phyloP scores from a whole-genome alignment of 2,888 invertebrate genomes.

The Tenthredo amoena region DNA sequence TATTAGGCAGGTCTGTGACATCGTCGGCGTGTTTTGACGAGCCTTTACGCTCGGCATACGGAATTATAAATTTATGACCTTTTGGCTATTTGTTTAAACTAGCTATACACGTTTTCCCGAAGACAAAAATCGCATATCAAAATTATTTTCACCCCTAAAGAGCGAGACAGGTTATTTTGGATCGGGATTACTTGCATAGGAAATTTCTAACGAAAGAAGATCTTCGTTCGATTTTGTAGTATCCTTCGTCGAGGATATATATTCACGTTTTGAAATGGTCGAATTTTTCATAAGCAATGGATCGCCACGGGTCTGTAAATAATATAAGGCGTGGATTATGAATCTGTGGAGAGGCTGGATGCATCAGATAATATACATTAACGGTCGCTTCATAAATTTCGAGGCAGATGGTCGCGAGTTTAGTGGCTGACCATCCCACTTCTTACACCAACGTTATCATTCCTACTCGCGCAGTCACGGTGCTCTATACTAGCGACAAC shows the following conservation, averaged over 20 bases:
- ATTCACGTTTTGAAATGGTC: neutral
- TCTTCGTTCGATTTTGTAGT: neutral
- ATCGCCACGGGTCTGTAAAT: slow-evolving; percentile 19
- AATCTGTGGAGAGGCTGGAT: slow-evolving; percentile 34
- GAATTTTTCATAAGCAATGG: neutral
- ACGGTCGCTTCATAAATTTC: slow-evolving; percentile 52
- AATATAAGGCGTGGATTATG: slow-evolving; percentile 47
- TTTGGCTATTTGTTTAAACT: neutral
- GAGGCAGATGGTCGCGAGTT: slow-evolving; percentile 51
- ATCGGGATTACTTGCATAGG: neutral
- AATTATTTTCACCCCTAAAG: neutral
- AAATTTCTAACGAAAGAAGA: neutral
- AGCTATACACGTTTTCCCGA: neutral
- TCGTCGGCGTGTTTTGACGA: slow-evolving; percentile 72
- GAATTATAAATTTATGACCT: slow-evolving; percentile 60
- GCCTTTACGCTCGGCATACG: slow-evolving; percentile 70
- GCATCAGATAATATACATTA: slow-evolving; percentile 52
- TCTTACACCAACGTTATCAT: slow-evolving; percentile 48
- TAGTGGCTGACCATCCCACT: slow-evolving; percentile 47
- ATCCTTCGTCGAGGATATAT: neutral
- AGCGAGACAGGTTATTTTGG: neutral
- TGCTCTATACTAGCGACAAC: neutral
- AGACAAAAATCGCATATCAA: neutral
- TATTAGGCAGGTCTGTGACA: slow-evolving; percentile 68
- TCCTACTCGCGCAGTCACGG: slow-evolving; percentile 18